Evolutionary conservation across 1,140 invertebrate genomes (phyloP), one percentile per base, ranked within the genome.

Genomic region (Aporrectodea caliginosa): DNA sequence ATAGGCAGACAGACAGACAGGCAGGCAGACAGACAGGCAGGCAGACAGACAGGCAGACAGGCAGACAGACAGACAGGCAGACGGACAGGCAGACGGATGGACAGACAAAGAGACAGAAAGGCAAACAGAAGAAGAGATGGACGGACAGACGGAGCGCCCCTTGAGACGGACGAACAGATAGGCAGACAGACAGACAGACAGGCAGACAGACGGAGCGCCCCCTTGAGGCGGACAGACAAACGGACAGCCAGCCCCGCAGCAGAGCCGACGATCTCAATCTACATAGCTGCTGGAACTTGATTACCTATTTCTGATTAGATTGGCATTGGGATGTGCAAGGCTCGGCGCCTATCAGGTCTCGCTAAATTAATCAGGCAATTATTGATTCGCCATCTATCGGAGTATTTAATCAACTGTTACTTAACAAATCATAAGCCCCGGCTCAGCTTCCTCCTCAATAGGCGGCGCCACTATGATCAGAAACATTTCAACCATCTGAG

Each of bases 351-450:
- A n/a, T n/a, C n/a, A n/a, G n/a, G n/a, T n/a, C n/a, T 22, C 6
- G 43, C 22, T 6, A 58, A 58, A 58, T 58, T 58, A 58, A 58
- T 58, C 43, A 58, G 43, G 22, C 43, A 12, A 58, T 58, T 22
- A 58, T 58, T 22, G 43, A 58, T 58, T 58, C 43, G 6, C 43
- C 43, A 58, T 58, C 43, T 58, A 58, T 58, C 22, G n/a, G 6
- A 58, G 43, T 22, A 58, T 58, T 58, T 58, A 58, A 58, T 58
- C 43, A 58, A 22, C n/a, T n/a, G n/a, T n/a, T n/a, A n/a, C n/a
- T 58, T 58, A 58, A 58, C 43, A 58, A 58, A 58, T 58, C 43
- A n/a, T n/a, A n/a, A n/a, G n/a, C n/a, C n/a, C n/a, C n/a, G n/a
- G n/a, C n/a, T n/a, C n/a, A n/a, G n/a, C n/a, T n/a, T n/a, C n/a